These are phyloP conservation scores for Notarius lentiginosus DNA, from an alignment of 2,113 vertebrate genomes.

Conservation along the genomic window DNA sequence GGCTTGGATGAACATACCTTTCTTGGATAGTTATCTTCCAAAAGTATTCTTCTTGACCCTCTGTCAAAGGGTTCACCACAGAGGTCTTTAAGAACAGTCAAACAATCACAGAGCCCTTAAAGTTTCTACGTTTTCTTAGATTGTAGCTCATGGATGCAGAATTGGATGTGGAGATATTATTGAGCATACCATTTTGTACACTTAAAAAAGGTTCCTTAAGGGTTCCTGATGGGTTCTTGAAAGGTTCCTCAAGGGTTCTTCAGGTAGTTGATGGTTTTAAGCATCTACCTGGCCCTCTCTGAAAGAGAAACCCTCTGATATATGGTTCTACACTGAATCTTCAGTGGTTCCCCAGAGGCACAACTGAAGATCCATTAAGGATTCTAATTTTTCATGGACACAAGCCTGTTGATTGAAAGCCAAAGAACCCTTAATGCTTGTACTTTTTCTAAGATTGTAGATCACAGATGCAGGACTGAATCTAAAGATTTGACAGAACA, in stretches of 20 bases:
- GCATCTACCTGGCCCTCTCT: background rate
- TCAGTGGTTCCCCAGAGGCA: background rate
- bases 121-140: background rate
- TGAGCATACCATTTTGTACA: background rate
- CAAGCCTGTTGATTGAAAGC: background rate
- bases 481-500: too few species aligned
- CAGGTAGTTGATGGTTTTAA: background rate
- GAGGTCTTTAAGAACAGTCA: background rate
- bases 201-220: background rate
- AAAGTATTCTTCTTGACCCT: background rate
- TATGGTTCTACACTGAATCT: background rate
- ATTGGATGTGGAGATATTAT: background rate
- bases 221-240: background rate
- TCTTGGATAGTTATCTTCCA: background rate
- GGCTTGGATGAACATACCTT: background rate
- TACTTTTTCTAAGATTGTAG: background rate
- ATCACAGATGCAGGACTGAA: too few species aligned
- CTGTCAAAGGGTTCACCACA: background rate
- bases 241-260: background rate
- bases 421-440: background rate
- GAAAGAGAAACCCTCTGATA: background rate
- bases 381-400: background rate
- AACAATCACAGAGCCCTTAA: background rate
- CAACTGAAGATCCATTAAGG: background rate
- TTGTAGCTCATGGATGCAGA: background rate